Conservation (phyloP, 2,797 vertebrate species). For the Paguma larvata region DNA sequence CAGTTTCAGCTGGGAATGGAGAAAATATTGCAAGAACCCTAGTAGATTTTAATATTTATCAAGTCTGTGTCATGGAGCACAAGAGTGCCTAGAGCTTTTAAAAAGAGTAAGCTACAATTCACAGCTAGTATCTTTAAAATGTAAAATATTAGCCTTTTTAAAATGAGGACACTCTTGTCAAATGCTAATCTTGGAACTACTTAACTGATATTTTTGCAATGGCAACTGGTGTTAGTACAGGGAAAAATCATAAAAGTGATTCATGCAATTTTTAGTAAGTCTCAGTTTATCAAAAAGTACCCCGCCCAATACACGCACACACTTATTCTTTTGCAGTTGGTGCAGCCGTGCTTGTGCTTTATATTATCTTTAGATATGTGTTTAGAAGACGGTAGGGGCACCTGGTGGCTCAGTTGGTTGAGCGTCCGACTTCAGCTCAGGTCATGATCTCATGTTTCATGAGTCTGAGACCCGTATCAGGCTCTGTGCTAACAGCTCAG, state of each 20-base stretch:
- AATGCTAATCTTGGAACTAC: conserved; percentile 76
- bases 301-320: neutral
- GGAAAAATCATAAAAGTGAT: conserved; percentile 5
- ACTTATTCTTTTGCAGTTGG: conserved; percentile 36
- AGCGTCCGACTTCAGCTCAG: too few species aligned
- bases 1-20: neutral
- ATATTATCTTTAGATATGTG: neutral
- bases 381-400: neutral
- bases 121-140: conserved; percentile 55
- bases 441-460: too few species aligned
- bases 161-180: conserved; percentile 74
- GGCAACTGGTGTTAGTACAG: conserved; percentile 22
- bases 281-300: conserved; percentile 17
- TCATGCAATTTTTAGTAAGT: conserved; percentile 58
- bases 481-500: too few species aligned
- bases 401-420: too few species aligned
- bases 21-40: neutral
- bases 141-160: conserved; percentile 70
- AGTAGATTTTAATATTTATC: conserved; percentile 63
- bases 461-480: too few species aligned
- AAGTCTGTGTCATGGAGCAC: conserved; percentile 1
- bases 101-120: conserved; percentile 66
- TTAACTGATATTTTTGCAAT: conserved; percentile 65
- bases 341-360: conserved; percentile 8
- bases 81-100: conserved; percentile 68